A percentile compares a stretch with the other conserved stretches of the same genome.
These are phyloP conservation scores for Tromatobia lineatoria DNA, from an alignment of 2,888 invertebrate genomes.

Conservation along the genomic window DNA sequence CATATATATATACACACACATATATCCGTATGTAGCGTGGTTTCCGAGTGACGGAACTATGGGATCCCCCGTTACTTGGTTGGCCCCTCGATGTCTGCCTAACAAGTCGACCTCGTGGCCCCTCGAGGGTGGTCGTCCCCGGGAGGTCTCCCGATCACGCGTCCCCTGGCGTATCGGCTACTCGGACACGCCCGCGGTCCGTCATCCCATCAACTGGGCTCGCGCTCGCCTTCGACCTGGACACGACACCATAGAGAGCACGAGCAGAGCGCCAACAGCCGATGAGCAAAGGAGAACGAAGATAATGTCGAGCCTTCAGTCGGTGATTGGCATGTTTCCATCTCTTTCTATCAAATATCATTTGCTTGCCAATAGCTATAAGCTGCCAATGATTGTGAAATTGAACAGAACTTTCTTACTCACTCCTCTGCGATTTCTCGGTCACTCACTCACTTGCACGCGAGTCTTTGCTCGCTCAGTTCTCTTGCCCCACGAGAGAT, in stretches of 20 bases:
- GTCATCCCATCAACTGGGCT: conserved; percentile 81
- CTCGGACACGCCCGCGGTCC: conserved; percentile 83
- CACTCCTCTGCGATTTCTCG: background rate
- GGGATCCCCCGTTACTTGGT: conserved; percentile 67
- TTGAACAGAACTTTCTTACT: background rate
- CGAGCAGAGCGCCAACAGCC: conserved; percentile 25
- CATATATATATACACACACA: background rate
- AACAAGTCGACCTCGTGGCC: conserved; percentile 84
- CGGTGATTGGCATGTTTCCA: conserved; percentile 12
- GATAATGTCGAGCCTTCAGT: background rate
- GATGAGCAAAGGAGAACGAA: conserved; percentile 34
- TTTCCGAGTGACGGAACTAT: conserved; percentile 53
- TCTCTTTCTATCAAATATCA: conserved; percentile 33
- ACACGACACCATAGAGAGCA: conserved; percentile 62
- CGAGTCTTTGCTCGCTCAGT: conserved; percentile 25
- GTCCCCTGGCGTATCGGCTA: conserved; percentile 80
- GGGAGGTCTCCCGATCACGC: conserved; percentile 85
- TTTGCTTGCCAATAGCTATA: conserved; percentile 20
- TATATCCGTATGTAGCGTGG: conserved; percentile 11
- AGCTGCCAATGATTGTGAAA: conserved; percentile 6
- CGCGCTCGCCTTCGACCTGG: conserved; percentile 65
- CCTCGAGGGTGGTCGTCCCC: conserved; percentile 84
- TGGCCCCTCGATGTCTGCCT: conserved; percentile 78
- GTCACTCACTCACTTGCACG: conserved; percentile 22
- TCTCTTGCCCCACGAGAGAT: conserved; percentile 37